Base-by-base conservation (phyloP, 2,797 vertebrate genomes). In the Dryobates pubescens region DNA sequence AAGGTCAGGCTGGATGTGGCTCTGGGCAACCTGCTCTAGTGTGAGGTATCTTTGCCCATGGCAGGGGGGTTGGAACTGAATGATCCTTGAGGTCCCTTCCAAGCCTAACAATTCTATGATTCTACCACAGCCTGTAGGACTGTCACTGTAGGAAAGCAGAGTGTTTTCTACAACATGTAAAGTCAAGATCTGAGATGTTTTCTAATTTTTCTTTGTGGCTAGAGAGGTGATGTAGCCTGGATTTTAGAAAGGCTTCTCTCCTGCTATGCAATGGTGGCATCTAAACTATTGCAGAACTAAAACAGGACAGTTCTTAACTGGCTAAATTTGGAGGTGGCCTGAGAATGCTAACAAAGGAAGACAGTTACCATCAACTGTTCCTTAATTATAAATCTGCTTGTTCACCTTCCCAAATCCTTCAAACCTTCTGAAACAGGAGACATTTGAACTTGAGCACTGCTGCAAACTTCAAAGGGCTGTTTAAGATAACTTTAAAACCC, bases 301-400 rank as follows among this genome's bases (percentile, higher is more conserved):
- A 95, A 89, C 0, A 72, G 91, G 84, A 76, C 3, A 3, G 69
- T 94, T 93, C 94, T 88, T 88, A 56, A 79, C 87, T 9, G 2
- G 88, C 97, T 96, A 86, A 96, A 92, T 96, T 89, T 94, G 92
- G 96, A 94, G 82, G 68, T 76, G 92, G 81, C 88, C 68, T 2
- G 3, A 90, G 95, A 95, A 94, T 88, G 91, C 49, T 74, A 93
- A 94, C 96, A 94, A 94, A 96, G 61, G 51, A 80, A 85, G 85
- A 63, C 77, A 75, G 94, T 88, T 41, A 71, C 73, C 81, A 93
- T 97, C 88, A 69, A 76, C 90, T 93, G 90, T 92, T 94, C 51
- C 65, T 95, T 95, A 96, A 97, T 96, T 95, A 94, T 83, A 96
- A 95, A 93, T 94, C 90, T 89, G 91, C 94, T 93, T 87, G 92